Evolutionary conservation across 2,888 invertebrate genomes (phyloP).

Genomic region (Harmothoe impar): DNA sequence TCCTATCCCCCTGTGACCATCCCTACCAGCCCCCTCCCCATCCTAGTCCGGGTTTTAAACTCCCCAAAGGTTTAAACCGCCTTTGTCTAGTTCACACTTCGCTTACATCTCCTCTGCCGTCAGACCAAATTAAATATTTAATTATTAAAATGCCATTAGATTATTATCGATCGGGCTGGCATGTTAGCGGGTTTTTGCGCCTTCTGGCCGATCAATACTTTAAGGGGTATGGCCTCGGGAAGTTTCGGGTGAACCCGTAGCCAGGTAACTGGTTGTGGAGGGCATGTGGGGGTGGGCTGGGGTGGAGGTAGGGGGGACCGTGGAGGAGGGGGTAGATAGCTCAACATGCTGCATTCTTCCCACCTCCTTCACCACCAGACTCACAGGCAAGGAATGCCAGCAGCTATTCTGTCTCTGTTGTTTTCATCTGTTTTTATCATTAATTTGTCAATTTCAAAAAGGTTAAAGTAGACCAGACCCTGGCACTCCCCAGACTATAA

Average conservation of each 20-base stretch:
- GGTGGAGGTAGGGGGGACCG: neutral
- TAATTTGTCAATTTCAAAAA: neutral
- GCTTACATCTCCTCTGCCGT: constrained; percentile 11
- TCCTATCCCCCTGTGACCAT: neutral
- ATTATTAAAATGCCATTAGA: constrained; percentile 62
- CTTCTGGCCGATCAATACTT: constrained; percentile 1
- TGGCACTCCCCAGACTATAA: neutral
- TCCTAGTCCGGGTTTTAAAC: neutral
- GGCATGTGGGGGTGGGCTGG: neutral
- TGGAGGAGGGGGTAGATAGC: too few species aligned
- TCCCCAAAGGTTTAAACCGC: constrained; percentile 19
- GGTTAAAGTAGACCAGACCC: neutral
- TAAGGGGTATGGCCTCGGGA: constrained; percentile 16
- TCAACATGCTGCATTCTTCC: too few species aligned
- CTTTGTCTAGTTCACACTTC: constrained; percentile 54
- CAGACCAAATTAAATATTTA: constrained; percentile 61
- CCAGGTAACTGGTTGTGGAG: neutral
- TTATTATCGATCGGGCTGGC: constrained; percentile 58
- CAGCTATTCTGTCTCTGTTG: neutral
- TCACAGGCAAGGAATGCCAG: neutral
- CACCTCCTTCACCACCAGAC: neutral
- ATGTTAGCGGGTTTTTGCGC: constrained; percentile 48
- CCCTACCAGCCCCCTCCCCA: neutral
- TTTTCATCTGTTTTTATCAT: neutral
- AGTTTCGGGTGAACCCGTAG: neutral